These are phyloP conservation scores for Tadarida brasiliensis DNA, from an alignment of 2,797 vertebrate species.

Conservation along the genomic window DNA sequence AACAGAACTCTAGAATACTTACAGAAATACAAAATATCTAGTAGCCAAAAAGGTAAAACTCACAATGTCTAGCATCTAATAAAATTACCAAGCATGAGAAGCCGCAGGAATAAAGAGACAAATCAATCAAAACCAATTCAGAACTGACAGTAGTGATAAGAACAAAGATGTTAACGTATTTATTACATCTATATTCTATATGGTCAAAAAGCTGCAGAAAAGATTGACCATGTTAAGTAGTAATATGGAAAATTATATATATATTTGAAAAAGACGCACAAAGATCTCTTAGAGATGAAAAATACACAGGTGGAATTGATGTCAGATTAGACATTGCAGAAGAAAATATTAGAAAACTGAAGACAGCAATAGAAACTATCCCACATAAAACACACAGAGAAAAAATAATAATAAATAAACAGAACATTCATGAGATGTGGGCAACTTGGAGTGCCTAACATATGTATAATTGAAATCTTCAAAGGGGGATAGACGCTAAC, in stretches of 20 bases:
- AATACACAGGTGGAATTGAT: neutral
- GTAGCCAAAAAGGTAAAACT: neutral
- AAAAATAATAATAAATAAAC: slow-evolving; percentile 2
- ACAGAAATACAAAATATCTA: neutral
- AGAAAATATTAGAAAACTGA: slow-evolving; percentile 15
- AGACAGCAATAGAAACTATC: neutral
- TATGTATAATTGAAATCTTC: neutral
- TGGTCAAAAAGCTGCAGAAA: neutral
- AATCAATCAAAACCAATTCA: slow-evolving; percentile 3
- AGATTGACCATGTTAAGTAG: neutral
- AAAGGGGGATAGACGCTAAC: neutral
- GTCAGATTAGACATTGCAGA: neutral
- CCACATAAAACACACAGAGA: neutral
- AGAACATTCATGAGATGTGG: neutral
- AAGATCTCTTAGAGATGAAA: slow-evolving; percentile 33
- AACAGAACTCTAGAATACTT: neutral
- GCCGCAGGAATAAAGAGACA: neutral
- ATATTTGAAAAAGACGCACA: neutral
- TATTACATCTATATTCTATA: neutral
- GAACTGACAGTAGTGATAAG: neutral
- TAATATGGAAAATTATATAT: neutral
- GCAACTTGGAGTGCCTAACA: neutral
- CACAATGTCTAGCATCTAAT: neutral
- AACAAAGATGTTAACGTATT: neutral
- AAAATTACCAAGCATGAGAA: neutral